These are phyloP conservation scores for Resseliella maxima DNA, from an alignment of 2,888 invertebrate genomes.

Conservation along the genomic window DNA sequence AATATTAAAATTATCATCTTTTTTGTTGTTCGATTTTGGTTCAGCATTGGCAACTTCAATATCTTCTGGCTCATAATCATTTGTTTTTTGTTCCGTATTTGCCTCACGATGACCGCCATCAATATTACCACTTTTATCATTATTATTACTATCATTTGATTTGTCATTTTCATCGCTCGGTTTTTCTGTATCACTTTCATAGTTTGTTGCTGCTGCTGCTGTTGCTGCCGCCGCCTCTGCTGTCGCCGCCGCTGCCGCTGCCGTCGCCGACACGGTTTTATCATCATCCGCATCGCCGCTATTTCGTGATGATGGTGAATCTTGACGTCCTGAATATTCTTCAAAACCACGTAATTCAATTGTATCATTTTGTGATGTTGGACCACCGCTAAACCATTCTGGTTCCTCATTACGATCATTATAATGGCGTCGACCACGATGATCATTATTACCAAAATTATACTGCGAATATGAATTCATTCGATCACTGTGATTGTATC, in stretches of 20 bases:
- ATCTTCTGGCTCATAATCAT: not conserved
- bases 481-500: slow-evolving; percentile 28
- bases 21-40: slow-evolving; percentile 1
- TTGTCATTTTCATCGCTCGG: slow-evolving; percentile 16
- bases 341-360: slow-evolving; percentile 95
- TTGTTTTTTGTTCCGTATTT: not conserved
- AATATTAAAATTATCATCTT: slow-evolving; percentile 77
- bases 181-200: not conserved
- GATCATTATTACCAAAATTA: slow-evolving; percentile 66
- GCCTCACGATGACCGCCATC: not conserved
- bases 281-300: not conserved
- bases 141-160: slow-evolving; percentile 57
- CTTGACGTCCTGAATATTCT: slow-evolving; percentile 63
- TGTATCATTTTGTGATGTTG: slow-evolving; percentile 89
- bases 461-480: slow-evolving; percentile 57
- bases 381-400: slow-evolving; percentile 92
- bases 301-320: not conserved
- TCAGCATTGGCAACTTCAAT: slow-evolving; percentile 43
- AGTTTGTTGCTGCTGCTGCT: not conserved
- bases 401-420: slow-evolving; percentile 81
- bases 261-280: no score
- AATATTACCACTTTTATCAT: slow-evolving; percentile 35
- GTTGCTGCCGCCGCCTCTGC: no score
- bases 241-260: no score
- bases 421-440: slow-evolving; percentile 70